These are phyloP conservation scores for Lepidocyrtinus sp. DNA, from an alignment of 2,888 invertebrate species.

Conservation along the genomic window DNA sequence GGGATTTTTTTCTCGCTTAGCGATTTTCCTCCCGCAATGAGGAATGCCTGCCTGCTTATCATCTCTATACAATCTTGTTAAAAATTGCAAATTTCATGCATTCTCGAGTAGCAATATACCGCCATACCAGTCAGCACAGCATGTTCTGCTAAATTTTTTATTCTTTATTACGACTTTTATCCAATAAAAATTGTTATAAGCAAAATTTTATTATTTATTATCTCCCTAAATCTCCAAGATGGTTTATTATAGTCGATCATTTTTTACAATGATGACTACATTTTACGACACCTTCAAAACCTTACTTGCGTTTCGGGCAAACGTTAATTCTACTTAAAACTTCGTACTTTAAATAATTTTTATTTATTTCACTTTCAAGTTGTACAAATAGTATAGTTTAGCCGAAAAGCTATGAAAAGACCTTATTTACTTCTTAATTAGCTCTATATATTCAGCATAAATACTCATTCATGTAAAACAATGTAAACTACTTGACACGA, in stretches of 20 bases:
- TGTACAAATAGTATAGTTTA: background rate
- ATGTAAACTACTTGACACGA: background rate
- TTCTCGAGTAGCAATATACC: slow-evolving; percentile 36
- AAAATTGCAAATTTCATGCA: slow-evolving; percentile 57
- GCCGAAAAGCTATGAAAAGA: background rate
- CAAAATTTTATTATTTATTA: slow-evolving; percentile 37
- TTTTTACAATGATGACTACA: background rate
- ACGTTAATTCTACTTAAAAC: background rate
- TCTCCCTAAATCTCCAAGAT: no score
- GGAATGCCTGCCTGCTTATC: slow-evolving; percentile 35
- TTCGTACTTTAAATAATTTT: background rate
- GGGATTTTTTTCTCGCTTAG: no score
- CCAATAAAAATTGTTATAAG: background rate
- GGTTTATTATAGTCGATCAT: no score
- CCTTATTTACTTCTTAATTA: background rate
- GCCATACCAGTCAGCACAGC: no score
- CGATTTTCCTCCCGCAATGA: no score
- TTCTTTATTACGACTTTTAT: no score
- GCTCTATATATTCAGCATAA: background rate
- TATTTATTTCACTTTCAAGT: background rate
- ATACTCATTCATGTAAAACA: background rate
- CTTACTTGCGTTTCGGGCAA: background rate
- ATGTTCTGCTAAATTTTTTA: no score
- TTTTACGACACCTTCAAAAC: background rate
- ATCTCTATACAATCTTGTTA: slow-evolving; percentile 44